Base-by-base conservation (phyloP, 2,888 invertebrate genomes). In the Therioaphis trifolii region DNA sequence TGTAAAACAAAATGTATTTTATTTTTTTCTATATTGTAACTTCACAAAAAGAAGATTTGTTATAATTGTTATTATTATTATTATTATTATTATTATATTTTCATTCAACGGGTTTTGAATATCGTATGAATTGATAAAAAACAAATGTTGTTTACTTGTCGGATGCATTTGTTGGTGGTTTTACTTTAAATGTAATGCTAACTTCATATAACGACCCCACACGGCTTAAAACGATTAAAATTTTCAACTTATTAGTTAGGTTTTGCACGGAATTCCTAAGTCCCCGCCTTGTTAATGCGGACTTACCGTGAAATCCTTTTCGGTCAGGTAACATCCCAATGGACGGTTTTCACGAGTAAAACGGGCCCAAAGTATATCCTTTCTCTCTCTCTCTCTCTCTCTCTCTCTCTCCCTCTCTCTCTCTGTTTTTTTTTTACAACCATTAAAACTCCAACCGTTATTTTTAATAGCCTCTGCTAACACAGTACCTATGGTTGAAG, bases 381-480 rank as follows among this genome's bases (percentile, higher is more conserved):
- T 35, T 52, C 35, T 68, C 15, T 15, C 4, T 40, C n/a, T 52
- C 24, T 68, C 40, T 24, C 27, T 52, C 24, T 35, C 35, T 9
- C 27, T 35, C 14, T 15, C 11, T n/a, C 12, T 40, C 40, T 68
- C 0, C 55, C 40, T 55, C 21, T 4, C 4, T 18, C 43, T 76
- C 61, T 76, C 61, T 76, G 24, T 46, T 61, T 69, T 71, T 68
- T 68, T 71, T 71, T 71, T 46, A 58, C 80, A 27, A 61, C 80
- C 72, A 61, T 80, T 80, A 80, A 72, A 80, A 80, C 80, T 80
- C 61, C 21, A 61, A 35, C 80, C 71, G 80, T 80, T 72, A 80
- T 80, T 80, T 80, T 80, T 80, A 80, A 80, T 80, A 80, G 80
- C 69, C 43, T 71, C 27, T 43, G 55, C 80, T 35, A 46, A 61